Evolutionary conservation across 2,888 invertebrate species (phyloP).

Genomic region (Scaptomyza cyrtandrae): DNA sequence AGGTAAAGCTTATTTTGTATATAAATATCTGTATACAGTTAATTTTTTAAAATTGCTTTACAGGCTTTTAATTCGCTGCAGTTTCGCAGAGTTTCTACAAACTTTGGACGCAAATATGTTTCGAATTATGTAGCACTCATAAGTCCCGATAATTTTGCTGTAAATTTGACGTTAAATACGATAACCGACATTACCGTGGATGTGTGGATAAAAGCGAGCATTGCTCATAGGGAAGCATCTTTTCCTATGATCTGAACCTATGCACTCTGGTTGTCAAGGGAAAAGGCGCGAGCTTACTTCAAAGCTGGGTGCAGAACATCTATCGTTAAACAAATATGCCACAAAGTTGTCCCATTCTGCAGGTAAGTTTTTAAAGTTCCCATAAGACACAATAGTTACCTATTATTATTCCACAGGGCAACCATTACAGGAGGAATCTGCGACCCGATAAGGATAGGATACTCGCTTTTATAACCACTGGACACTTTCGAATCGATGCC

Average conservation of each 20-base stretch:
- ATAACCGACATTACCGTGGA: slow-evolving; percentile 33
- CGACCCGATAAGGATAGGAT: slow-evolving; percentile 23
- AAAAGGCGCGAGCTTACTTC: slow-evolving; percentile 30
- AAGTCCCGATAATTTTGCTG: slow-evolving; percentile 32
- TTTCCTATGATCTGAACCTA: slow-evolving; percentile 51
- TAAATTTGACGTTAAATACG: slow-evolving; percentile 49
- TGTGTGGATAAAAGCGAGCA: slow-evolving; percentile 37
- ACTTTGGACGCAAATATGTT: slow-evolving; percentile 35
- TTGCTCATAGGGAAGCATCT: slow-evolving; percentile 34
- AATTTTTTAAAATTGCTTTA: too few relatives aligned
- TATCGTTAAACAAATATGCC: slow-evolving; percentile 46
- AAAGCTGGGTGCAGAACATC: slow-evolving; percentile 47
- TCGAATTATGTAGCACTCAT: slow-evolving; percentile 33
- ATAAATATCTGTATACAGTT: too few relatives aligned
- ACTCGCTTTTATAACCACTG: too few relatives aligned
- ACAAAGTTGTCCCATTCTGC: slow-evolving; percentile 25
- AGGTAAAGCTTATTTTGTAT: slow-evolving; percentile 1
- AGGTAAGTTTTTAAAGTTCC: slow-evolving; percentile 16
- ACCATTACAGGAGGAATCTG: slow-evolving; percentile 21
- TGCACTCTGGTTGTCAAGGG: slow-evolving; percentile 39
- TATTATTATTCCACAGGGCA: slow-evolving; percentile 8
- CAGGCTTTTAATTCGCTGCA: slow-evolving; percentile 36
- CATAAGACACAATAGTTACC: too few relatives aligned
- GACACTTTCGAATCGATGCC: slow-evolving; percentile 25
- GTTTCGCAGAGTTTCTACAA: slow-evolving; percentile 37